Percentiles rank a stretch among this genome's conserved stretches.
phyloP scores from a whole-genome alignment of 1,140 invertebrate species.

The Odontomachus brunneus region DNA sequence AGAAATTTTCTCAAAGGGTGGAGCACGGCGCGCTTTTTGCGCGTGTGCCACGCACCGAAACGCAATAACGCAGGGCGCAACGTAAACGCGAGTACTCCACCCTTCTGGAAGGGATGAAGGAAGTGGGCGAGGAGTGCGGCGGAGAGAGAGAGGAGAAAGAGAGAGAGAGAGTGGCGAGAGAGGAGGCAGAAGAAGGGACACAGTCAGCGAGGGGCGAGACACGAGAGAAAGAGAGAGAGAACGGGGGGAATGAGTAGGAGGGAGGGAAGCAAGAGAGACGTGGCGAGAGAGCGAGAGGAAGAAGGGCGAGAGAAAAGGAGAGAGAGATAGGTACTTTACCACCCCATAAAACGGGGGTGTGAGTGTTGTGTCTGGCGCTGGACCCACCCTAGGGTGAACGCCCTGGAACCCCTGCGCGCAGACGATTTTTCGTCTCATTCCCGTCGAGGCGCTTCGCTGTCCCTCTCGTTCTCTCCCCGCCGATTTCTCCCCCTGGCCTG shows the following conservation, averaged over 20 bases:
- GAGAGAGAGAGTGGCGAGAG: not conserved
- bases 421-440: constrained; percentile 74
- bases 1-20: constrained; percentile 44
- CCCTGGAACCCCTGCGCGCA: constrained; percentile 73
- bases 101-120: constrained; percentile 64
- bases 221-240: not conserved
- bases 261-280: constrained; percentile 8
- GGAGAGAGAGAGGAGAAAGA: not conserved
- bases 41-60: constrained; percentile 71
- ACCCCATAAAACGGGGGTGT: constrained; percentile 74
- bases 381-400: constrained; percentile 77
- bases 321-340: constrained; percentile 70
- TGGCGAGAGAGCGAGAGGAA: not conserved
- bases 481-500: constrained; percentile 16
- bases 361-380: constrained; percentile 79
- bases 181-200: constrained; percentile 47
- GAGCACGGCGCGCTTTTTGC: constrained; percentile 60
- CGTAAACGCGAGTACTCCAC: constrained; percentile 71
- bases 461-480: constrained; percentile 23
- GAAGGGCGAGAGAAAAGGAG: constrained; percentile 28
- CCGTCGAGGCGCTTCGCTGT: constrained; percentile 37
- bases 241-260: no score
- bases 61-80: constrained; percentile 73
- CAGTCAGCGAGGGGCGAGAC: constrained; percentile 2
- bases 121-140: constrained; percentile 15